These are phyloP conservation scores for Heliconius aoede DNA, from an alignment of 2,888 invertebrate genomes.

Conservation along the genomic window DNA sequence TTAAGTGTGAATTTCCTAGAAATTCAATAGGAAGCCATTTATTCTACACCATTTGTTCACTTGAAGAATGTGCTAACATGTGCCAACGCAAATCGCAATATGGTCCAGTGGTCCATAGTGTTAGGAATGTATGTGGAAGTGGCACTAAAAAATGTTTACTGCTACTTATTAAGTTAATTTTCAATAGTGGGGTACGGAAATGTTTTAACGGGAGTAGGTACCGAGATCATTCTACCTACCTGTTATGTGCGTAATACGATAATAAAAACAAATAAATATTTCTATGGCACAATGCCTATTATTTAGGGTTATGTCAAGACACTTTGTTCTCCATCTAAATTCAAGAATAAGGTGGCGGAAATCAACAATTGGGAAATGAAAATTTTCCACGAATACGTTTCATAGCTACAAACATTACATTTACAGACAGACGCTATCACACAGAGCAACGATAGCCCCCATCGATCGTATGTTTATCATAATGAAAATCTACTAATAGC, in stretches of 20 bases:
- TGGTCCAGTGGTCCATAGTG: conserved; percentile 24
- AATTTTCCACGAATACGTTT: not conserved
- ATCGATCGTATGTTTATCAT: too few species aligned
- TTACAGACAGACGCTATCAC: not conserved
- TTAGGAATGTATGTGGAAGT: not conserved
- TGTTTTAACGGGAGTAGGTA: too few species aligned
- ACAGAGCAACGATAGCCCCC: too few species aligned
- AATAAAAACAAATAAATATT: too few species aligned
- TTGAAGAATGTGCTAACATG: conserved; percentile 37
- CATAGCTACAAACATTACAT: not conserved
- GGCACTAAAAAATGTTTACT: not conserved
- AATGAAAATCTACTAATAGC: too few species aligned
- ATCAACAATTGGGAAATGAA: not conserved
- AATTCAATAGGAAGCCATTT: conserved; percentile 38
- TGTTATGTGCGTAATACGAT: too few species aligned
- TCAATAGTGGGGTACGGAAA: too few species aligned
- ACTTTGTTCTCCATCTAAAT: not conserved
- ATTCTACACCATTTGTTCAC: conserved; percentile 34
- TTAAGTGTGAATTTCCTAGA: conserved; percentile 25
- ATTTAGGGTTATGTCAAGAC: not conserved
- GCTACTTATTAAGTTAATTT: not conserved
- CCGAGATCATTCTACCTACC: too few species aligned
- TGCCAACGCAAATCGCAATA: conserved; percentile 40
- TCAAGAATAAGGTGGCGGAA: not conserved
- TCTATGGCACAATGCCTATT: not conserved